Conservation (phyloP, 2,888 invertebrate species). For the Drosophila putrida region DNA sequence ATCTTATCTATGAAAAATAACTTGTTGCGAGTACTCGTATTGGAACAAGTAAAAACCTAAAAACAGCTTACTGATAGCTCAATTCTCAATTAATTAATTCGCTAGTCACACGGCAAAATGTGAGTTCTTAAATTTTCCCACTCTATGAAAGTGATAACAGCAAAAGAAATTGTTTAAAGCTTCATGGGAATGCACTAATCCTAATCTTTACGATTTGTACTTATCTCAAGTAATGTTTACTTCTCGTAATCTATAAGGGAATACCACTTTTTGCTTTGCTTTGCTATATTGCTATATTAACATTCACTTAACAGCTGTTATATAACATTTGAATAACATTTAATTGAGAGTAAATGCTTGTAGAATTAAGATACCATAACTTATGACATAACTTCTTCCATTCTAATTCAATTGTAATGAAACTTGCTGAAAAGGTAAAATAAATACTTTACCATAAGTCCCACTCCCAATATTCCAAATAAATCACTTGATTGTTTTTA, state of each 20-base stretch:
- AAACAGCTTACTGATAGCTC: slow-evolving; percentile 39
- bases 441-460: neutral
- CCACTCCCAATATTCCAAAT: neutral
- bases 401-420: neutral
- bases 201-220: neutral
- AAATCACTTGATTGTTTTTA: slow-evolving; percentile 61
- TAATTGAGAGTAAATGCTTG: neutral
- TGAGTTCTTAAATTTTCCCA: slow-evolving; percentile 9
- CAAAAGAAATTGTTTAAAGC: neutral
- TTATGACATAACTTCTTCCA: neutral
- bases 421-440: neutral
- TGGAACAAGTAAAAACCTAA: slow-evolving; percentile 28
- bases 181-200: neutral
- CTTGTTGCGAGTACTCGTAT: slow-evolving; percentile 5
- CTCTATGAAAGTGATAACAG: neutral
- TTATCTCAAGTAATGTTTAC: neutral
- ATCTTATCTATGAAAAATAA: slow-evolving; percentile 48
- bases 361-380: no score
- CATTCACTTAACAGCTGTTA: neutral
- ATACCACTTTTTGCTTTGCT: neutral
- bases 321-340: neutral
- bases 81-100: slow-evolving; percentile 46
- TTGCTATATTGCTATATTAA: neutral
- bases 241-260: slow-evolving; percentile 1
- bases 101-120: slow-evolving; percentile 12